phyloP scores from a whole-genome alignment of 2,888 invertebrate species.

The Parelbella ahira region DNA sequence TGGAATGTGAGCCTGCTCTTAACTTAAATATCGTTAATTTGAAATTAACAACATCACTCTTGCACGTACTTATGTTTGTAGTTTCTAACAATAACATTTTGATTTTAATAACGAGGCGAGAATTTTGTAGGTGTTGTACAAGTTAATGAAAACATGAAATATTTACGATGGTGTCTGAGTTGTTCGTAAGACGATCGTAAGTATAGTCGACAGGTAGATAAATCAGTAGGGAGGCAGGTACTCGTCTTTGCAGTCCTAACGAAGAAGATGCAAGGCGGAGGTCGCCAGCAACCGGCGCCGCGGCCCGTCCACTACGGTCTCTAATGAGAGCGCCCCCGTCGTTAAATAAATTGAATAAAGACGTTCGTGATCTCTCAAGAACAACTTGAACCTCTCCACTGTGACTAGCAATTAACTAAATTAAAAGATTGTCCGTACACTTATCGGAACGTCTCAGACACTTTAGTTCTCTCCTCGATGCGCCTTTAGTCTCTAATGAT shows the following conservation, averaged over 20 bases:
- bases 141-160: too few species aligned
- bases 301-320: constrained; percentile 57
- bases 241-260: constrained; percentile 46
- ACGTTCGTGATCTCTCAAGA: constrained; percentile 78
- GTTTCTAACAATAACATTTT: too few species aligned
- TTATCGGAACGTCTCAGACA: constrained; percentile 61
- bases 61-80: too few species aligned
- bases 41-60: too few species aligned
- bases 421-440: constrained; percentile 76
- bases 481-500: constrained; percentile 25
- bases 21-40: too few species aligned
- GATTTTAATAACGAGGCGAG: too few species aligned
- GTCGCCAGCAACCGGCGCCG: constrained; percentile 48
- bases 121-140: too few species aligned
- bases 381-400: constrained; percentile 72
- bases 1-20: too few species aligned
- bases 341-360: constrained; percentile 81
- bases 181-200: constrained; percentile 10
- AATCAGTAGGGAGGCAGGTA: constrained; percentile 11
- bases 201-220: constrained; percentile 13
- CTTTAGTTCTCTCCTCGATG: constrained; percentile 34
- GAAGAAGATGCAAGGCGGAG: constrained; percentile 52
- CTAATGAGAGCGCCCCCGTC: constrained; percentile 76
- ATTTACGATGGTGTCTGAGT: constrained; percentile 14
- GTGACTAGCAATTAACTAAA: constrained; percentile 79